A percentile compares a stretch with the other conserved stretches of the same genome.
These are phyloP conservation scores for Tachuris rubrigastra DNA, from an alignment of 2,113 vertebrate species.

Conservation along the genomic window DNA sequence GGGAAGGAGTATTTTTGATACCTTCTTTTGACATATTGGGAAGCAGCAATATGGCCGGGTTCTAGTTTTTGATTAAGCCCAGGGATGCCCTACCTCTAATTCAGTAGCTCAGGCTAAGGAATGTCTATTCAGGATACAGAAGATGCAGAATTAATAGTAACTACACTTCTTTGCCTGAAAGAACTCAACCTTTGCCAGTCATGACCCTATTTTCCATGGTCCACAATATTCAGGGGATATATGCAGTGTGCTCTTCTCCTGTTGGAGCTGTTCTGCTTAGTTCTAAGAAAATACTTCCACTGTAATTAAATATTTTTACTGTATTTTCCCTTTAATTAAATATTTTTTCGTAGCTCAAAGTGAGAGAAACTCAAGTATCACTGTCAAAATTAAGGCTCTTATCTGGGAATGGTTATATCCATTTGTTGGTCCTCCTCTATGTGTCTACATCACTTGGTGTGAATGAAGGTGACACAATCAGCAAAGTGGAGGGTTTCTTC, in stretches of 20 bases:
- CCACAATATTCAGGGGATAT: background rate
- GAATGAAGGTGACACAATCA: background rate
- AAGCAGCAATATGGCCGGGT: background rate
- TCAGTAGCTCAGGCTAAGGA: background rate
- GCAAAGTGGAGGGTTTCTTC: background rate
- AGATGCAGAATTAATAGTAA: background rate
- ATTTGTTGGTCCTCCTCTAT: background rate
- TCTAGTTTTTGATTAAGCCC: background rate
- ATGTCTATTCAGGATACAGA: background rate
- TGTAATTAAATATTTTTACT: background rate
- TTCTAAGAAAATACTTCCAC: background rate
- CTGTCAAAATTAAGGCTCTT: background rate
- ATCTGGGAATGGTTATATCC: background rate
- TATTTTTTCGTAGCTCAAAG: background rate
- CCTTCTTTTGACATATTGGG: rapidly evolving
- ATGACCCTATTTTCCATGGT: background rate
- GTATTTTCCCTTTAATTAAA: background rate
- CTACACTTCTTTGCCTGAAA: background rate
- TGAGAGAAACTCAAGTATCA: background rate
- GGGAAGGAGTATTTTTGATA: background rate
- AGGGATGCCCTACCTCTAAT: background rate
- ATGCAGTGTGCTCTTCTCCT: rapidly evolving
- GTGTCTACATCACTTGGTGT: no score
- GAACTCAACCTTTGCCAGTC: background rate
- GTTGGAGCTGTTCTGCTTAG: background rate